phyloP scores from a whole-genome alignment of 2,888 invertebrate species.

The Pherbina coryleti region DNA sequence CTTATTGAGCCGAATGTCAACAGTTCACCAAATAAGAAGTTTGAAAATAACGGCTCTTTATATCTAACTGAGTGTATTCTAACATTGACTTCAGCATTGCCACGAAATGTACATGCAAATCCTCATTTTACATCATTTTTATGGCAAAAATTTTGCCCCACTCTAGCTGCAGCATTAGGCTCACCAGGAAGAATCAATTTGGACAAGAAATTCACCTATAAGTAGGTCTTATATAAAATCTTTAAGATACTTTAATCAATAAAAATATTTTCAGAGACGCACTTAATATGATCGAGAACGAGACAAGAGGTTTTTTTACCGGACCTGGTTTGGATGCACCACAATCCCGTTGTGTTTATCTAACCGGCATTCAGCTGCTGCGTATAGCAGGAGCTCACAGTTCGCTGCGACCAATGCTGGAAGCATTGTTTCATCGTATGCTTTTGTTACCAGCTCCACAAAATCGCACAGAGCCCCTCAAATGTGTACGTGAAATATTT shows the following conservation, averaged over 20 bases:
- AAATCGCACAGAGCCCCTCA: conserved; percentile 86
- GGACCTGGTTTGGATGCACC: conserved; percentile 78
- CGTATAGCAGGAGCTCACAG: conserved; percentile 89
- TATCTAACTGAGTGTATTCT: conserved; percentile 89
- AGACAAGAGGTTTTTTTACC: conserved; percentile 69
- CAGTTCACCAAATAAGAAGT: conserved; percentile 67
- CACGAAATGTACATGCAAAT: conserved; percentile 85
- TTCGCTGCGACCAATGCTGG: conserved; percentile 89
- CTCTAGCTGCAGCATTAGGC: conserved; percentile 87
- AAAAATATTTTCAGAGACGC: conserved; percentile 62
- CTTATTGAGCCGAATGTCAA: conserved; percentile 80
- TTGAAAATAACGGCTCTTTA: conserved; percentile 71
- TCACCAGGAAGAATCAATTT: conserved; percentile 79
- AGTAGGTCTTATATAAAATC: conserved; percentile 68
- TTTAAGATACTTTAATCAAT: neutral
- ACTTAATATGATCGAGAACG: conserved; percentile 69
- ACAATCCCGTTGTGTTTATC: conserved; percentile 89
- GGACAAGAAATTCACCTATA: conserved; percentile 82
- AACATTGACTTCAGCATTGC: conserved; percentile 85
- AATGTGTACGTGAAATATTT: conserved; percentile 83
- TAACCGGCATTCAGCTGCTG: conserved; percentile 89
- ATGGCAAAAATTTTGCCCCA: conserved; percentile 94
- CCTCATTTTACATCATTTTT: conserved; percentile 88
- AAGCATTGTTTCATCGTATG: conserved; percentile 94
- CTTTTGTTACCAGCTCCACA: conserved; percentile 87